Base-by-base conservation (phyloP, 2,113 vertebrate genomes). In the Sitta europaea region DNA sequence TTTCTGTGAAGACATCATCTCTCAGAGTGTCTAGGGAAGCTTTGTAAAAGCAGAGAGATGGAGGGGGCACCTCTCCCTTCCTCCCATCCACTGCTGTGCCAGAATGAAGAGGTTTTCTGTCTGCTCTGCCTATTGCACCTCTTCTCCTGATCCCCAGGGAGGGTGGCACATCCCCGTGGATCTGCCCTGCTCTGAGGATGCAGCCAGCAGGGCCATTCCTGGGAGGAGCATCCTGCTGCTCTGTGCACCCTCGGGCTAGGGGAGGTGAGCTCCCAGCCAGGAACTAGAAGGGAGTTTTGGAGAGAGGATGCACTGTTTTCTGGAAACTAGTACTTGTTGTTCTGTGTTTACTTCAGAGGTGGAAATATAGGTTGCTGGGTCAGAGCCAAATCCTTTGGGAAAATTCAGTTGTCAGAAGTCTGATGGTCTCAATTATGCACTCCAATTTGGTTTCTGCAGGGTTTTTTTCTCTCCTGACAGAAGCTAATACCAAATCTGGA, bases 1-100 rank as follows among this genome's bases (percentile, higher is more conserved):
- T 96, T 94, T 96, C 92, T 96, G 78, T 83, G 84, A 92, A 88
- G 77, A 66, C 29, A 66, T 53, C 9, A 6, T 53, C 48, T 89
- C 83, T 95, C 72, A 85, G 61, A 82, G 43, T 45, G 51, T 35
- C 58, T 76, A 81, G 80, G 67, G 61, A 88, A 87, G 66, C 35
- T 81, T 91, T 91, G 51, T 42, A 77, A 88, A 90, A 94, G 42
- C 72, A 93, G 72, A 76, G 53, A 72, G 36, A 42, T 43, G 71
- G n/a, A 73, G 55, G 87, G 53, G n/a, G 65, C 77, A 68, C 18
- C 40, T 84, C 35, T 72, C n/a, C 51, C 47, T 77, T 57, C 61
- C 65, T 70, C 48, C 42, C 8, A 0, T 61, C 53, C 47, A 55
- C 40, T 90, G 27, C 33, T 81, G 45, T 82, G 91, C 47, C 50